Base-by-base conservation (phyloP, 1,140 invertebrate species). In the Orchestia grillus region DNA sequence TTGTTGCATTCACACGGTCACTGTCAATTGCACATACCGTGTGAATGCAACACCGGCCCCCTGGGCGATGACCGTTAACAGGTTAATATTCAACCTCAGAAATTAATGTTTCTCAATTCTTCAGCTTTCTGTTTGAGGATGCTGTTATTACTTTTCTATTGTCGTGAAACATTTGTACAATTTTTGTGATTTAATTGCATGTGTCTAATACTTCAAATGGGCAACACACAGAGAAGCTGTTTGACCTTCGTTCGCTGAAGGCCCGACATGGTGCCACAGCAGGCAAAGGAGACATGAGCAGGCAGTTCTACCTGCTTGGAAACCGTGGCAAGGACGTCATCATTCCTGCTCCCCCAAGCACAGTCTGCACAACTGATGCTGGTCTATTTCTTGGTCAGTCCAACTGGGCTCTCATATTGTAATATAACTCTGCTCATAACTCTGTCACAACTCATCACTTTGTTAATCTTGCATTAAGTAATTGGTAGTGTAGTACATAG, bases 271-370 rank as follows among this genome's bases (percentile, higher is more conserved):
- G 15, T 15, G 41, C 40, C 3, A 94, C 36, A 6, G 92, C 41
- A 0, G 44, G 92, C 40, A 44, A 44, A 19, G 92, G 92, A 16
- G 8, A 11, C 1, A 19, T 0, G 0, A 94, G 92, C 44, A 11
- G 41, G 28, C 92, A 94, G 92, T 94, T 45, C 44, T n/a, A 44
- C 44, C 44, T 94, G 8, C 43, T 45, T 4, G 92, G 92, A 0
- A 4, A 28, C 0, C 41, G 44, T 16, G 92, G 92, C 0, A 94
- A 94, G 11, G 92, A 94, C 41, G 23, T 45, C 43, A 47, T 94
- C 43, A 44, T 94, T n/a, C 44, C 41, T 94, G 36, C 92, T n/a
- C 92, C 92, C 47, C 92, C 92, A 28, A 94, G 92, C 44, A 94
- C 92, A 45, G 92, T 94, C 16, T 94, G 92, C 92, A 94, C 43